Percentiles rank a stretch among this genome's conserved stretches.
phyloP scores from a whole-genome alignment of 1,140 invertebrate genomes.

The Vanessa atalanta region DNA sequence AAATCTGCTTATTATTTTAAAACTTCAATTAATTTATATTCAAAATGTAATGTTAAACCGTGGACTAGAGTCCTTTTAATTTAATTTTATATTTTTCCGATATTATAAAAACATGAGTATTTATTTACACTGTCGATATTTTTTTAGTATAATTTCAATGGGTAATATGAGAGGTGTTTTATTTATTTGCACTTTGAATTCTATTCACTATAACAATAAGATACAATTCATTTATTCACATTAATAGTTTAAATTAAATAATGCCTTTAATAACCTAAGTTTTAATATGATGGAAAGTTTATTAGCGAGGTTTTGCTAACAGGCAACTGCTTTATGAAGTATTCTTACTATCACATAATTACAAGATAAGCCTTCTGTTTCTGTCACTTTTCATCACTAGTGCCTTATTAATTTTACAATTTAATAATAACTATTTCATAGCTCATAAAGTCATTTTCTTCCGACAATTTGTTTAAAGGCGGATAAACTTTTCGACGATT shows the following conservation, averaged over 20 bases:
- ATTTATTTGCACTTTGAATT: background rate
- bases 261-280: background rate
- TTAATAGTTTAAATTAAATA: background rate
- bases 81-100: background rate
- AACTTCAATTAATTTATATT: too few species aligned
- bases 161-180: too few species aligned
- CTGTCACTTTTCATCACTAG: background rate
- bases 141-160: background rate
- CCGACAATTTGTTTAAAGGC: background rate
- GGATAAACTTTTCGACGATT: background rate
- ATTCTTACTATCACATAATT: background rate
- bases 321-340: constrained; percentile 1
- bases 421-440: background rate
- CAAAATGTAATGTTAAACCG: too few species aligned
- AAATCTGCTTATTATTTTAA: too few species aligned
- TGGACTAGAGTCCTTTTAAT: too few species aligned
- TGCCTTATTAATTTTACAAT: background rate
- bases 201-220: background rate
- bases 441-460: too few species aligned
- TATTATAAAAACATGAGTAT: background rate
- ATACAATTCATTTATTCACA: constrained; percentile 11
- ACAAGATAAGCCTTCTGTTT: background rate
- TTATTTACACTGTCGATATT: background rate
- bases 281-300: constrained; percentile 6
- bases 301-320: constrained; percentile 8